Evolutionary conservation across 2,113 vertebrate genomes (phyloP).

Genomic region (Xyliphius kryptos): DNA sequence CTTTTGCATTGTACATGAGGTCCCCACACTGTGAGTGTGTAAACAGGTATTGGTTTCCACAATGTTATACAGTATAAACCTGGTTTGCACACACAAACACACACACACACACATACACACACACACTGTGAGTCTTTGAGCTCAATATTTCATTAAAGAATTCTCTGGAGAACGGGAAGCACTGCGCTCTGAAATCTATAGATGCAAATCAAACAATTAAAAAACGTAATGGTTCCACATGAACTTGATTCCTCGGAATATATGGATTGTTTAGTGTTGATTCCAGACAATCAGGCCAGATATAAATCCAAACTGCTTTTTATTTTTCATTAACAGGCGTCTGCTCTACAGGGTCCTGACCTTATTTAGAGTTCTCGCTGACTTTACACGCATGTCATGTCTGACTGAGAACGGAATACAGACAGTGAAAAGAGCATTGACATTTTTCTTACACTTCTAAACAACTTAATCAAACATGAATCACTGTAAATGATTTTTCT

Average conservation of each 20-base stretch:
- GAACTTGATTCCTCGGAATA: slow-evolving; percentile 19
- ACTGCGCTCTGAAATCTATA: slow-evolving; percentile 46
- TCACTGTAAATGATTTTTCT: slow-evolving; percentile 34
- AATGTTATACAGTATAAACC: neutral
- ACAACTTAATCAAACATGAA: slow-evolving; percentile 30
- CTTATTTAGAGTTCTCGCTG: slow-evolving; percentile 6
- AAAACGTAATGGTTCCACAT: slow-evolving; percentile 36
- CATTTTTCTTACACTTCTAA: slow-evolving; percentile 37
- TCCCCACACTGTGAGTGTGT: no score
- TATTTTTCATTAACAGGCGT: slow-evolving; percentile 22
- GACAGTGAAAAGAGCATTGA: neutral
- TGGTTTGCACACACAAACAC: slow-evolving; percentile 20
- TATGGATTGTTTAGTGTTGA: slow-evolving; percentile 25
- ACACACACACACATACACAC: slow-evolving; percentile 19
- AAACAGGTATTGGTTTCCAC: no score
- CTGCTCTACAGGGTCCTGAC: slow-evolving; percentile 19
- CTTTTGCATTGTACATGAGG: no score
- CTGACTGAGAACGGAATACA: neutral
- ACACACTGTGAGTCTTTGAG: slow-evolving; percentile 38
- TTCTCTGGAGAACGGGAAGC: slow-evolving; percentile 41
- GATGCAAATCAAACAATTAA: slow-evolving; percentile 54
- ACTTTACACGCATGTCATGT: neutral
- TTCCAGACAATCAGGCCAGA: slow-evolving; percentile 22
- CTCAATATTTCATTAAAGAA: slow-evolving; percentile 51
- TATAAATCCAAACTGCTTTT: slow-evolving; percentile 29